Conservation (phyloP, 2,113 vertebrate genomes). For the Phaetusa simplex region DNA sequence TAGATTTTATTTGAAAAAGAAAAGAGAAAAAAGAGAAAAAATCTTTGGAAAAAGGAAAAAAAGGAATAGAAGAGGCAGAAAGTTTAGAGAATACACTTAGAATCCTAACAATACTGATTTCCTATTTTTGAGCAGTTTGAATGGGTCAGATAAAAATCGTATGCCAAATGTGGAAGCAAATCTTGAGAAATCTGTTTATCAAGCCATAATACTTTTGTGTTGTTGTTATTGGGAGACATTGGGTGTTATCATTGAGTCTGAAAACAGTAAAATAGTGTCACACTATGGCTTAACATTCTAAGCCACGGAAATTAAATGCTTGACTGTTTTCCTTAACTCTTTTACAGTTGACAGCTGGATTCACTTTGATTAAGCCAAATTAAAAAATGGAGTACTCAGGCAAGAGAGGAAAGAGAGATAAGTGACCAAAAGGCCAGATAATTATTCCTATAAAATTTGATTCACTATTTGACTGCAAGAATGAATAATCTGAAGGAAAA, state of each 20-base stretch:
- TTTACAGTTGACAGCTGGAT: not conserved
- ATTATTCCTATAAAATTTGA: not conserved
- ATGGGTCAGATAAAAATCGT: not conserved
- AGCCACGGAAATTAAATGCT: not conserved
- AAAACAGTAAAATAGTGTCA: not conserved
- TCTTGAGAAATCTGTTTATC: not conserved
- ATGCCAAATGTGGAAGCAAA: not conserved
- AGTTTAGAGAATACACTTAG: not conserved
- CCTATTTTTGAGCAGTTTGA: not conserved
- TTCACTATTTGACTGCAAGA: not conserved
- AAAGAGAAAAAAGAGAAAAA: not conserved
- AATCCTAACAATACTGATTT: not conserved
- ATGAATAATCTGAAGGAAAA: not conserved
- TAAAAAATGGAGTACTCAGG: not conserved
- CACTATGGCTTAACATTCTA: not conserved
- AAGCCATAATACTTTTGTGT: not conserved
- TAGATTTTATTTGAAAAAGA: not conserved
- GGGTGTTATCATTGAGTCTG: not conserved
- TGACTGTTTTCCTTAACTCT: not conserved
- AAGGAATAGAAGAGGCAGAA: not conserved
- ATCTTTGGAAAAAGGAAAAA: not conserved
- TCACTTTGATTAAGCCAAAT: not conserved
- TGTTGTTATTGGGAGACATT: not conserved
- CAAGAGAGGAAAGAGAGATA: not conserved
- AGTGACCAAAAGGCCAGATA: not conserved